Conservation (phyloP, 2,888 invertebrate species). For the Rhamnusium bicolor region DNA sequence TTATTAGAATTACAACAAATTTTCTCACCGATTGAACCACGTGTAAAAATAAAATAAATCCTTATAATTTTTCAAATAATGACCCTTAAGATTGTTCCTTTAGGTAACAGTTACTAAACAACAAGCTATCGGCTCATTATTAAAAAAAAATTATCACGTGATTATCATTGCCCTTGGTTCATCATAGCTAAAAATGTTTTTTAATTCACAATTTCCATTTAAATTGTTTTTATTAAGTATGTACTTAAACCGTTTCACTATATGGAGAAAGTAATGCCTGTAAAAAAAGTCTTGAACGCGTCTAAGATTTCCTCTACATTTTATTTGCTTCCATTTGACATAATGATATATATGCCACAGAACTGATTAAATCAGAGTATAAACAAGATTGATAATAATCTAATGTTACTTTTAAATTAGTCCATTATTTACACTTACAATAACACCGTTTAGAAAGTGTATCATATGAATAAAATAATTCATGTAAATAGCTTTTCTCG, state of each 20-base stretch:
- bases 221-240: neutral
- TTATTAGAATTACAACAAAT: too few species aligned
- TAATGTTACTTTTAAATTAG: conserved; percentile 8
- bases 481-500: neutral
- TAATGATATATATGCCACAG: neutral
- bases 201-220: neutral
- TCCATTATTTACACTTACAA: conserved; percentile 2
- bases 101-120: too few species aligned
- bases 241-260: neutral
- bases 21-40: too few species aligned
- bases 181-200: too few species aligned
- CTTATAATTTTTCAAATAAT: too few species aligned
- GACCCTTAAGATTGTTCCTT: too few species aligned
- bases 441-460: conserved; percentile 10
- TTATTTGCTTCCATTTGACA: neutral
- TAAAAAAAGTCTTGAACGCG: neutral
- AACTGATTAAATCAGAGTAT: neutral
- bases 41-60: too few species aligned
- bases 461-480: neutral
- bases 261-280: neutral
- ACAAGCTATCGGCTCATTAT: too few species aligned
- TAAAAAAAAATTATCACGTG: too few species aligned
- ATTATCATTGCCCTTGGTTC: too few species aligned
- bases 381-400: neutral
- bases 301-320: neutral